phyloP scores from a whole-genome alignment of 2,797 vertebrate genomes.

The Pelobates cultripes region DNA sequence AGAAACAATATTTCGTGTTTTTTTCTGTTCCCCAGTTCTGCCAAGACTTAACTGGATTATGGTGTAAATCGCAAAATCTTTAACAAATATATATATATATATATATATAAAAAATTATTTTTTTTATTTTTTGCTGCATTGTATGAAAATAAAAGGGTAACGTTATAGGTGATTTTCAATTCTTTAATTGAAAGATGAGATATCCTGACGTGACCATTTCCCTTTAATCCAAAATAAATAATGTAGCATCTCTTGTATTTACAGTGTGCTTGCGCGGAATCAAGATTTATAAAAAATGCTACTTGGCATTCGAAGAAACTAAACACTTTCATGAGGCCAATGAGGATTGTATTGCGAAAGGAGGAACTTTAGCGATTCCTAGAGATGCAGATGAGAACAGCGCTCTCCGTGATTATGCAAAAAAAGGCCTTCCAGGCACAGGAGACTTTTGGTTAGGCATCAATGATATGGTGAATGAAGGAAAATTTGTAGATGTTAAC shows the following conservation, averaged over 20 bases:
- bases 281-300: conserved; percentile 92
- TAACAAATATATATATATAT: too few relatives aligned
- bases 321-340: conserved; percentile 95
- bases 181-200: too few relatives aligned
- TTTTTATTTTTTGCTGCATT: too few relatives aligned
- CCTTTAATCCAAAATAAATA: too few relatives aligned
- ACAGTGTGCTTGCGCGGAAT: conserved; percentile 94
- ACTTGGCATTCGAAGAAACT: conserved; percentile 81
- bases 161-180: too few relatives aligned
- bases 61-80: too few relatives aligned
- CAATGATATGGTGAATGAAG: conserved; percentile 89
- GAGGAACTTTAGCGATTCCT: conserved; percentile 89
- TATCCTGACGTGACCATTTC: too few relatives aligned
- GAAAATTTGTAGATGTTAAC: conserved; percentile 93
- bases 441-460: conserved; percentile 94
- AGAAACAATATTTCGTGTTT: too few relatives aligned
- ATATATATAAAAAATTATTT: too few relatives aligned
- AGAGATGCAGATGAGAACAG: conserved; percentile 82
- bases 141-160: too few relatives aligned
- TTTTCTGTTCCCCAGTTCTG: too few relatives aligned
- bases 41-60: too few relatives aligned
- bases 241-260: conserved; percentile 58
- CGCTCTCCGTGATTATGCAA: conserved; percentile 84
- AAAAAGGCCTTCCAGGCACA: conserved; percentile 76
- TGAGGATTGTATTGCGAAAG: conserved; percentile 94